Evolutionary conservation across 2,888 invertebrate species (phyloP).

Genomic region (Dynastes hyllus): DNA sequence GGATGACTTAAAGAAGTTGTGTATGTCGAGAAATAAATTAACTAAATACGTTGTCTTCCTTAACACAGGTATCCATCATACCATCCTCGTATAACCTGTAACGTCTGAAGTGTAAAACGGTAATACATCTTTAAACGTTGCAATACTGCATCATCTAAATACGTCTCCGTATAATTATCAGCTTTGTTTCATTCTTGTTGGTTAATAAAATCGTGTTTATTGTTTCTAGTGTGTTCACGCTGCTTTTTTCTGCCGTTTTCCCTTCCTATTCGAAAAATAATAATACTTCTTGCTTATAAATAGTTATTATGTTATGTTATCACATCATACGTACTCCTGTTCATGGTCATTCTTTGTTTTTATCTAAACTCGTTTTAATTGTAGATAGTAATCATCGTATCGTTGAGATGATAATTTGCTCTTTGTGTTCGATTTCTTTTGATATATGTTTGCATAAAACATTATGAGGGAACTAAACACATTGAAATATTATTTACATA

Average conservation of each 20-base stretch:
- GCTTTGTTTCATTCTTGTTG: constrained; percentile 4
- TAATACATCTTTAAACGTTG: too few relatives aligned
- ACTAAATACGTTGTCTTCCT: too few relatives aligned
- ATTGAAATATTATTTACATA: too few relatives aligned
- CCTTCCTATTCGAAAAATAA: background rate
- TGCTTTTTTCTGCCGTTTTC: background rate
- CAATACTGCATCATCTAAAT: background rate
- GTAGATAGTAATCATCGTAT: background rate
- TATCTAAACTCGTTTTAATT: background rate
- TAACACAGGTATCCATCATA: too few relatives aligned
- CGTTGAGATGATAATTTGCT: background rate
- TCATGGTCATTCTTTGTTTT: constrained; percentile 25
- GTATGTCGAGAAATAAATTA: too few relatives aligned
- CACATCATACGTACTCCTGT: constrained; percentile 14
- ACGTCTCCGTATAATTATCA: background rate
- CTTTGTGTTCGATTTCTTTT: background rate
- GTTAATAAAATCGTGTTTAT: constrained; percentile 38
- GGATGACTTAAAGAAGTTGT: too few relatives aligned
- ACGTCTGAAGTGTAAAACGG: too few relatives aligned
- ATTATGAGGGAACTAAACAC: too few relatives aligned
- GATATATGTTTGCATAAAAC: too few relatives aligned
- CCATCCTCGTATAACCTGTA: too few relatives aligned
- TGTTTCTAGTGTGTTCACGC: background rate
- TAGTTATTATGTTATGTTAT: constrained; percentile 23
- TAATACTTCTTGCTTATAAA: constrained; percentile 12